These are phyloP conservation scores for Drosophila kambysellisi DNA, from an alignment of 2,888 invertebrate genomes.

Conservation along the genomic window DNA sequence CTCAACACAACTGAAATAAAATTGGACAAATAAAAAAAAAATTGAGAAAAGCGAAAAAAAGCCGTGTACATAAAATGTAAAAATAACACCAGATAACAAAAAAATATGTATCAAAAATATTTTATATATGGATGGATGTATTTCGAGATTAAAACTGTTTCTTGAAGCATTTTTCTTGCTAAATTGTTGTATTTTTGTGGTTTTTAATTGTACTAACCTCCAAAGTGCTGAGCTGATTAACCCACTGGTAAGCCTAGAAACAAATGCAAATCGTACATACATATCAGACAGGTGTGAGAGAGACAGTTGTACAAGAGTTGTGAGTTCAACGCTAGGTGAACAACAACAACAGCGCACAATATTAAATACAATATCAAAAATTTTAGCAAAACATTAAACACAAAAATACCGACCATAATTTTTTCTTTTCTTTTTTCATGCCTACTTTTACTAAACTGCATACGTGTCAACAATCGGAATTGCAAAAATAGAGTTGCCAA, in stretches of 20 bases:
- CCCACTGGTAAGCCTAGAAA: conserved; percentile 70
- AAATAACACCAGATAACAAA: conserved; percentile 11
- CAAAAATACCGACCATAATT: neutral
- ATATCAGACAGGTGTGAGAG: conserved; percentile 35
- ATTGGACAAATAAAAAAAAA: neutral
- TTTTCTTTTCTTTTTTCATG: neutral
- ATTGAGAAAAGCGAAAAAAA: neutral
- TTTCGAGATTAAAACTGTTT: conserved; percentile 13
- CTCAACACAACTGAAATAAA: conserved; percentile 15
- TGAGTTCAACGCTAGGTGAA: neutral
- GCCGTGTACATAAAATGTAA: conserved; percentile 4
- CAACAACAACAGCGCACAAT: conserved; percentile 4
- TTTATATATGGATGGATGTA: neutral
- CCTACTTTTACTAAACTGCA: neutral
- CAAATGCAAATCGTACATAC: conserved; percentile 57
- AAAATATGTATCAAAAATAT: neutral
- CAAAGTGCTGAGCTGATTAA: conserved; percentile 64
- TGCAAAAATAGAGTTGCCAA: conserved; percentile 16
- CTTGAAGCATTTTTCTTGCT: conserved; percentile 4
- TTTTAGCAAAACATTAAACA: neutral
- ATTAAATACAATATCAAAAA: conserved; percentile 6
- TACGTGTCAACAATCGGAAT: conserved; percentile 23
- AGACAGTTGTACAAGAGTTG: conserved; percentile 21
- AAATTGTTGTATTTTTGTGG: neutral
- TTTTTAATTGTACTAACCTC: conserved; percentile 56